These are phyloP conservation scores for Himalopsyche anomala DNA, from an alignment of 2,888 invertebrate species.

Conservation along the genomic window DNA sequence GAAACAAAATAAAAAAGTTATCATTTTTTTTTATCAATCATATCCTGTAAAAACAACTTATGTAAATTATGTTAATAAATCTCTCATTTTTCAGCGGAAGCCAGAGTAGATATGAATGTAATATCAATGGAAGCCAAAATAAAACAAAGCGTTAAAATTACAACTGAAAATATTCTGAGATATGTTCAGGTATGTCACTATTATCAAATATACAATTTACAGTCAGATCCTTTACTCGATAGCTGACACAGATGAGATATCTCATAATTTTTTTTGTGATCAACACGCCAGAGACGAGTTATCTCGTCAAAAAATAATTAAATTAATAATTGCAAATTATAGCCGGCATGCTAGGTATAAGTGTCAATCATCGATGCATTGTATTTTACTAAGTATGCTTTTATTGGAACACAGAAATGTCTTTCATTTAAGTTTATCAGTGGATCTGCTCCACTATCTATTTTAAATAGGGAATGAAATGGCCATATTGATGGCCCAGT, in stretches of 20 bases:
- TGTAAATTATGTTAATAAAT: conserved; percentile 5
- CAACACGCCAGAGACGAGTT: too few relatives aligned
- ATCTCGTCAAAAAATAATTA: too few relatives aligned
- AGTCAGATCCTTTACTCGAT: too few relatives aligned
- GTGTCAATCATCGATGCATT: not conserved
- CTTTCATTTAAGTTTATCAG: not conserved
- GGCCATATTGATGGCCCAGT: too few relatives aligned
- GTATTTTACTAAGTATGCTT: not conserved
- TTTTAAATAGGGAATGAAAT: too few relatives aligned
- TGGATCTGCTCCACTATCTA: too few relatives aligned
- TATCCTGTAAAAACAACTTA: too few relatives aligned
- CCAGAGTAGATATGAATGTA: conserved; percentile 78
- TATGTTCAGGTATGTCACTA: conserved; percentile 71
- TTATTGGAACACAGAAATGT: not conserved
- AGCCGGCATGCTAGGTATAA: too few relatives aligned
- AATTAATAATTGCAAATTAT: too few relatives aligned
- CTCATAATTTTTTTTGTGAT: too few relatives aligned
- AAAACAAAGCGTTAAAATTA: conserved; percentile 73
- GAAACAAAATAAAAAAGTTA: too few relatives aligned
- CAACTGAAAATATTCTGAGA: conserved; percentile 71
- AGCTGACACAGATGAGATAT: too few relatives aligned
- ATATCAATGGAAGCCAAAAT: conserved; percentile 79
- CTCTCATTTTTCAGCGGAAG: conserved; percentile 73
- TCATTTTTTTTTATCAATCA: not conserved
- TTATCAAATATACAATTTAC: not conserved